Evolutionary conservation across 2,888 invertebrate species (phyloP).

Genomic region (Lithophane leautieri): DNA sequence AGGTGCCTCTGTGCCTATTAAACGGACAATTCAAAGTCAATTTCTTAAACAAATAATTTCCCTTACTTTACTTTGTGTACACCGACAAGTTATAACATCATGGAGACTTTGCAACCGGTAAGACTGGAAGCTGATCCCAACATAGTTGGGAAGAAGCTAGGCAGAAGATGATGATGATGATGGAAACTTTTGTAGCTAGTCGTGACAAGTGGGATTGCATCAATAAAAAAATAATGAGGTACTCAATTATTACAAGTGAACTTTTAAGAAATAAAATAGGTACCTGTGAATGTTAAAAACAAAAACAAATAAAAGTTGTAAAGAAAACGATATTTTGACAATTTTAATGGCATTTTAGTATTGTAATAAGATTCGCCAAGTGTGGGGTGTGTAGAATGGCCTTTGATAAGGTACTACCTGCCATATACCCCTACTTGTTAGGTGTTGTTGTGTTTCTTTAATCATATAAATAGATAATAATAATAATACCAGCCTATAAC

Average conservation of each 20-base stretch:
- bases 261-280: too few species aligned
- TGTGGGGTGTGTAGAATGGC: too few species aligned
- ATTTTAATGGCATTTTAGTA: background rate
- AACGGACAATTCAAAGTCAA: too few species aligned
- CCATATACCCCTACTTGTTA: too few species aligned
- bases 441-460: background rate
- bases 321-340: background rate
- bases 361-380: background rate
- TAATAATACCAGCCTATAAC: background rate
- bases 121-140: too few species aligned
- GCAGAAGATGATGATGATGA: too few species aligned
- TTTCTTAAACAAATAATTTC: too few species aligned
- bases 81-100: background rate
- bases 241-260: background rate
- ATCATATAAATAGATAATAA: background rate
- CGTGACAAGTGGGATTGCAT: background rate
- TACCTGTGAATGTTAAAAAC: background rate
- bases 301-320: background rate
- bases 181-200: background rate
- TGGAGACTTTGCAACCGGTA: background rate
- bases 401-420: background rate
- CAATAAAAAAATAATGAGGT: too few species aligned
- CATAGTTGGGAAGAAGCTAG: too few species aligned
- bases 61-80: too few species aligned
- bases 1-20: too few species aligned